These are phyloP conservation scores for Drosophila sordidapex DNA, from an alignment of 2,888 invertebrate species.

Conservation along the genomic window DNA sequence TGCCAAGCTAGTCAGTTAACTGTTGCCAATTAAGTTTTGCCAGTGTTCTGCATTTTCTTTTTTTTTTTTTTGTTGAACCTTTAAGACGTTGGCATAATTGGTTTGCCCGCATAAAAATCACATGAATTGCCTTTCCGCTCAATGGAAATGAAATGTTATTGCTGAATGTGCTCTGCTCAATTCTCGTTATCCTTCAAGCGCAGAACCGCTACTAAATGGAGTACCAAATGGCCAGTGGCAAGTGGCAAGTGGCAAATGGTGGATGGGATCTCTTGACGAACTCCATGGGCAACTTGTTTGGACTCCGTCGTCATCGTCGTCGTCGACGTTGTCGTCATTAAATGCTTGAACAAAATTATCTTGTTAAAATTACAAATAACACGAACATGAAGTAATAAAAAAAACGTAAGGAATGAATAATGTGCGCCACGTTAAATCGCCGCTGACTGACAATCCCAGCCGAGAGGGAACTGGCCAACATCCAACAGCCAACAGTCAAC, in stretches of 20 bases:
- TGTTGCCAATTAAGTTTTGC: constrained; percentile 73
- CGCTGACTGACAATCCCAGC: constrained; percentile 64
- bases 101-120: constrained; percentile 77
- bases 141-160: constrained; percentile 72
- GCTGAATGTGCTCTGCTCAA: constrained; percentile 25
- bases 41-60: constrained; percentile 21
- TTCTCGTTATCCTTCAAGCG: constrained; percentile 63
- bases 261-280: constrained; percentile 27
- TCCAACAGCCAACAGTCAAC: constrained; percentile 35
- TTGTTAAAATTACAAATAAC: constrained; percentile 85
- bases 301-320: constrained; percentile 22
- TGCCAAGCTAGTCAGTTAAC: constrained; percentile 29
- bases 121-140: constrained; percentile 75
- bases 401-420: constrained; percentile 75
- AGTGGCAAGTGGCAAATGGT: constrained; percentile 30
- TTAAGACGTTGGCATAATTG: constrained; percentile 64
- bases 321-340: constrained; percentile 73
- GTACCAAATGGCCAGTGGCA: constrained; percentile 43
- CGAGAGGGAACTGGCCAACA: constrained; percentile 36
- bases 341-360: constrained; percentile 84
- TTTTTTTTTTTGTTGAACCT: constrained; percentile 14
- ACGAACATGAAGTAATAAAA: constrained; percentile 82
- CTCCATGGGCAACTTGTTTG: constrained; percentile 30
- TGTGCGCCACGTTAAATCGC: constrained; percentile 79
- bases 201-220: constrained; percentile 59